Evolutionary conservation across 2,888 invertebrate species (phyloP), one percentile per base, ranked within the genome.

Genomic region (Eilema sororculum): DNA sequence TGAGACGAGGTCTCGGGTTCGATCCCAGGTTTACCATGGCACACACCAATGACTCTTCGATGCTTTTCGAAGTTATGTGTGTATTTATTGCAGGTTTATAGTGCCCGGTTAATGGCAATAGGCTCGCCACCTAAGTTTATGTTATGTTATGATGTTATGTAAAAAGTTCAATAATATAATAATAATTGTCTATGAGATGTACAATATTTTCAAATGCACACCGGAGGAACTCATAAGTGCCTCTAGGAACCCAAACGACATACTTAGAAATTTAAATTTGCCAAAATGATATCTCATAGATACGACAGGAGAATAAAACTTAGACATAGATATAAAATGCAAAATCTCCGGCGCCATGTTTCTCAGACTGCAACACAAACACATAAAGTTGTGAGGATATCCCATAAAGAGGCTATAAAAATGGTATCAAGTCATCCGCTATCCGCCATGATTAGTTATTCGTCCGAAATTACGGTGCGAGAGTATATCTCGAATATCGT

Each of bases 331-430:
- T 58, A 58, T 58, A 58, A 58, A 70, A 74, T 37, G 25, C 64
- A 67, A 65, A 63, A 33, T 4, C 20, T 28, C n/a, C 24, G 78
- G 77, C 77, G 78, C 79, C 78, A 56, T 52, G 52, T 25, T 9
- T n/a, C 58, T 56, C 64, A 76, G 57, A 78, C 63, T 76, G 37
- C n/a, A 67, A 62, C 33, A 46, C 28, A 70, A 78, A 72, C 72
- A 72, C 63, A 69, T 78, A 78, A 78, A 76, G 2, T 56, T 64
- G 59, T 30, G 30, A 68, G 65, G 62, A 58, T n/a, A n/a, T 60
- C 46, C 74, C 59, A 67, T 78, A 68, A 74, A 78, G 24, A 57
- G 9, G 28, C 68, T 72, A 61, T 78, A 75, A 78, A 78, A 66
- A 58, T 57, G 61, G n/a, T 69, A 67, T 37, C 67, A 67, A 76